Evolutionary conservation across 2,888 invertebrate species (phyloP), one percentile per base, ranked within the genome.

Genomic region (Eristalis intricaria): DNA sequence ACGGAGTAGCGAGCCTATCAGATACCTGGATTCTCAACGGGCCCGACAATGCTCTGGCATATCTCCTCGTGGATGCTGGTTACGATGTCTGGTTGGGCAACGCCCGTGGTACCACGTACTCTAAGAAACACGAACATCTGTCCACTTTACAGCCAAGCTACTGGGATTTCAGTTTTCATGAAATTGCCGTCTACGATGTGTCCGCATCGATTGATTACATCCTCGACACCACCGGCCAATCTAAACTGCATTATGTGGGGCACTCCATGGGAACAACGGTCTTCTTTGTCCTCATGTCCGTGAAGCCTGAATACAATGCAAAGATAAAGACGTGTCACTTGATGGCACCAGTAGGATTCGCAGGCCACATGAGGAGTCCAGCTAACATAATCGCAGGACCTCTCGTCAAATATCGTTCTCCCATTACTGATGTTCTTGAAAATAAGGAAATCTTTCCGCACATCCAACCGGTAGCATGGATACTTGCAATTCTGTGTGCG

Each of bases 21-120:
- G 95, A 95, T 26, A 95, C 95, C 90, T 97, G 95, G 94, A 93
- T 97, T 7, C 92, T 96, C 65, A 95, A 96, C 91, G 95, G 96
- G 0, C 95, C 95, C 4, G 94, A 95, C 64, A 94, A 94, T 89
- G 95, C 94, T 40, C 93, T 97, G 68, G 90, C 91, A n/a, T 95
- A 94, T 83, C 90, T 93, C 92, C 94, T 94, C 26, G 91, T 93
- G 2, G 94, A 94, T 89, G 91, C 90, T 19, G 94, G 94, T 35
- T 94, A 93, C 77, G 94, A 94, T 84, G 94, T 94, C 2, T 96
- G 95, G 95, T 89, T 96, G 90, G 95, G 95, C 0, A 96, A 96
- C 91, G 93, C 94, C 26, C 93, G 96, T 4, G 96, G 96, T 61
- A 96, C 95, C 90, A 94, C 94, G 7, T 96, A 95, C 90, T 94